Base-by-base conservation (phyloP, 2,797 vertebrate genomes). In the Sciaenops ocellatus region DNA sequence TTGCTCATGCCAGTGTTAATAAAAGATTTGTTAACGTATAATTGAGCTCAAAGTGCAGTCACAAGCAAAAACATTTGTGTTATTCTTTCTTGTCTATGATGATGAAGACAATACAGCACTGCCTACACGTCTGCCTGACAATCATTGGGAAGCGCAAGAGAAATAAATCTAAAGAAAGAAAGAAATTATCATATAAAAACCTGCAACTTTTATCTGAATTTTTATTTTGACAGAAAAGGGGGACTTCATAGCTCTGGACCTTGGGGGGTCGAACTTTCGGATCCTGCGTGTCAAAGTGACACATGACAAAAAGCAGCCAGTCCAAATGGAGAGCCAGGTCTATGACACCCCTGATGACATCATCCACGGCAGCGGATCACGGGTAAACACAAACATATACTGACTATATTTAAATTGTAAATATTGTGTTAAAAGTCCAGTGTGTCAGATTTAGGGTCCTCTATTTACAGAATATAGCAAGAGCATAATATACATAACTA, bases 221-320 rank as follows among this genome's bases (percentile, higher is more conserved):
- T 6, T 68, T 6, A 0, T 42, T 44, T n/a, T 44, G 16, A 85
- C 94, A 99, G 98, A 99, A 87, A 99, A 98, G 92, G 98, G 98
- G 50, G 98, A 99, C 94, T 99, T 99, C 92, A 97, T 99, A 5
- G 98, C 98, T 7, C 90, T 99, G 94, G 98, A 99, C 89, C 96
- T 99, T 0, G 98, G 98, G 0, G 98, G 98, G 1, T 99, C 98
- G 1, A 97, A 96, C 82, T 99, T 99, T 80, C 95, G 98, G 54
- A 99, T 99, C 83, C 94, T 99, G 80, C 94, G 98, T 8, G 98
- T 99, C 34, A 98, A 99, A 89, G 98, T 99, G 20, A 98, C 97
- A 0, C 97, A 96, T 1, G 98, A 99, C 76, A 98, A 98, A 85
- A 98, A 96, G 89, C 98, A 99, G 92, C 97, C 97, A 0, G 98